Evolutionary conservation across 2,797 vertebrate species (phyloP).

Genomic region (Avahi laniger): DNA sequence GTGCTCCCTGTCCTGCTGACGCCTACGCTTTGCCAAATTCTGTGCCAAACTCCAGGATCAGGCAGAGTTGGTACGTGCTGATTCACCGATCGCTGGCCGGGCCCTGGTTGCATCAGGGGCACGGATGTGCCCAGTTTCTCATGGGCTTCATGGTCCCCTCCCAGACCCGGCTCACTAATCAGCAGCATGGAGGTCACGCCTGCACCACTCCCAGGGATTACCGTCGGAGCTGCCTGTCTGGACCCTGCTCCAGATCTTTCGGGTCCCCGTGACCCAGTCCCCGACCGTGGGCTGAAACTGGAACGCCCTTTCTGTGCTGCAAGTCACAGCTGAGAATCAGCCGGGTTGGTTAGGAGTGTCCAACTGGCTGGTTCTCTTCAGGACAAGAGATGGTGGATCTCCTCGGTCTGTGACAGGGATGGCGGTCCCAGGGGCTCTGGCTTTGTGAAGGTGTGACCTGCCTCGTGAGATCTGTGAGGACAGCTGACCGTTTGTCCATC

Average conservation of each 20-base stretch:
- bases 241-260: background rate
- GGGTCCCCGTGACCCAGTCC: background rate
- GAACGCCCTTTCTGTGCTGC: fast-evolving
- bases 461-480: fast-evolving
- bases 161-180: background rate
- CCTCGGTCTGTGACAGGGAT: background rate
- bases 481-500: background rate
- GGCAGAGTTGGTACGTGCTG: fast-evolving
- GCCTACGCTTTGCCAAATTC: background rate
- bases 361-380: background rate
- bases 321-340: background rate
- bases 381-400: fast-evolving
- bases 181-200: background rate
- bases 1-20: background rate
- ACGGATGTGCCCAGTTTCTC: background rate
- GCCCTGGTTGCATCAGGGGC: background rate
- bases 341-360: background rate
- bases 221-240: fast-evolving
- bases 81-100: fast-evolving
- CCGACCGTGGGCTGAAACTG: fast-evolving
- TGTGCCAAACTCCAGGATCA: background rate
- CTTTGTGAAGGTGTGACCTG: background rate
- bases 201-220: background rate
- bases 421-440: background rate
- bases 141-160: background rate